These are phyloP conservation scores for Allophyes oxyacanthae DNA, from an alignment of 2,888 invertebrate species.

Conservation along the genomic window DNA sequence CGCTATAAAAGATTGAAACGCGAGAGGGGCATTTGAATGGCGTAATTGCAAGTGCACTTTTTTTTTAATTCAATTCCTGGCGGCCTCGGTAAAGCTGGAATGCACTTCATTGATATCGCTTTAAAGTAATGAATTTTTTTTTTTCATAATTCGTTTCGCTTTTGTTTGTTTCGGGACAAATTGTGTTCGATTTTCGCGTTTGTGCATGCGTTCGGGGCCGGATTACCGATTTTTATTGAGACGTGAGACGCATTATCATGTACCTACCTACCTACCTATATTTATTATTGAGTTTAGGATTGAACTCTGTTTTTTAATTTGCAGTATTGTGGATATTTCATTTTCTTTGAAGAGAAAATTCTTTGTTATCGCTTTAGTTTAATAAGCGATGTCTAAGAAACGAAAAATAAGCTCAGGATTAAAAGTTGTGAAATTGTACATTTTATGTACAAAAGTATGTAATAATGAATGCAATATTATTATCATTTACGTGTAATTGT, in stretches of 20 bases:
- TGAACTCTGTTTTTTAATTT: no score
- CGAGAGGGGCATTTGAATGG: constrained; percentile 87
- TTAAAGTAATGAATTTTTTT: constrained; percentile 80
- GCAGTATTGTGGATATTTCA: no score
- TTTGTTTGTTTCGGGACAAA: constrained; percentile 50
- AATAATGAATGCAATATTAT: no score
- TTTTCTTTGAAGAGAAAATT: no score
- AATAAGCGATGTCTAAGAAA: no score
- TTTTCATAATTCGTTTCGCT: constrained; percentile 60
- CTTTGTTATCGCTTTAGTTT: no score
- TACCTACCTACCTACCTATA: no score
- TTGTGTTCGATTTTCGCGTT: constrained; percentile 40
- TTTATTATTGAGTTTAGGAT: no score
- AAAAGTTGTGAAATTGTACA: no score
- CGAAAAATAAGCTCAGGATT: no score
- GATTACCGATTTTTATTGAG: constrained; percentile 48
- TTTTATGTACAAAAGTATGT: no score
- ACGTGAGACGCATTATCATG: constrained; percentile 5
- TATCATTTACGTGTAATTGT: no score
- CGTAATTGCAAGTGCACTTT: constrained; percentile 88
- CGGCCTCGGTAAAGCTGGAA: constrained; percentile 85
- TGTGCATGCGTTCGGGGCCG: constrained; percentile 23
- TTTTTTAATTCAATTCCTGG: constrained; percentile 86
- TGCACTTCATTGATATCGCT: constrained; percentile 86
- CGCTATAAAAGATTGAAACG: constrained; percentile 88